Percentiles rank a stretch among this genome's conserved stretches.
Conservation (phyloP, 2,797 vertebrate species). For the Staurois parvus region DNA sequence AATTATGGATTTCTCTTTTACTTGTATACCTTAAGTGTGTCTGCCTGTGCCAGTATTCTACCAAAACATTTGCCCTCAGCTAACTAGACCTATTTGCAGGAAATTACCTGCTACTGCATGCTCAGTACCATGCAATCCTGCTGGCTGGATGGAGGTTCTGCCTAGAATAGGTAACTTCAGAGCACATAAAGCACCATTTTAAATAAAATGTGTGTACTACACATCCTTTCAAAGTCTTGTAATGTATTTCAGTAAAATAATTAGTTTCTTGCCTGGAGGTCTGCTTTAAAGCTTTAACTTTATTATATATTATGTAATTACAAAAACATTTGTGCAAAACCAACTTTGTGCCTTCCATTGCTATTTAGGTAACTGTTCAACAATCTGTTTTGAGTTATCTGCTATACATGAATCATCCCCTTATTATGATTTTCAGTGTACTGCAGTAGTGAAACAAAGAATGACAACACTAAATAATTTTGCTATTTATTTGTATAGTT, state of each 20-base stretch:
- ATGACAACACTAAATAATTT: neutral
- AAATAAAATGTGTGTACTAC: no score
- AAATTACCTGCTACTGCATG: no score
- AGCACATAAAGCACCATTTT: no score
- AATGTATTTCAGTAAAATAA: neutral
- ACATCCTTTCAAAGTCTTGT: neutral
- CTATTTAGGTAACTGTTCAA: neutral
- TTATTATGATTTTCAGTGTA: neutral
- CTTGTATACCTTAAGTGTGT: no score
- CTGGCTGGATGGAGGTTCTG: no score
- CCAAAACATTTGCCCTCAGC: no score
- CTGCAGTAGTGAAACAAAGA: neutral
- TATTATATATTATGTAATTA: neutral
- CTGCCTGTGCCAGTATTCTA: no score
- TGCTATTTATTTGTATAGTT: slow-evolving; percentile 10
- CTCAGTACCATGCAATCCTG: no score
- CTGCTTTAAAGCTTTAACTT: neutral
- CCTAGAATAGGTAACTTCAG: no score
- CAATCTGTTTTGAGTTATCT: neutral
- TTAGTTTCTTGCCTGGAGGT: neutral
- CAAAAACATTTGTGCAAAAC: neutral
- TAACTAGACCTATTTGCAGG: no score
- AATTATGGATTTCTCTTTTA: no score
- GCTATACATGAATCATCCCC: neutral
- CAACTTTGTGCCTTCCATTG: neutral